Evolutionary conservation across 2,797 vertebrate genomes (phyloP), one percentile per base, ranked within the genome.

Genomic region (Myotis vivesi): DNA sequence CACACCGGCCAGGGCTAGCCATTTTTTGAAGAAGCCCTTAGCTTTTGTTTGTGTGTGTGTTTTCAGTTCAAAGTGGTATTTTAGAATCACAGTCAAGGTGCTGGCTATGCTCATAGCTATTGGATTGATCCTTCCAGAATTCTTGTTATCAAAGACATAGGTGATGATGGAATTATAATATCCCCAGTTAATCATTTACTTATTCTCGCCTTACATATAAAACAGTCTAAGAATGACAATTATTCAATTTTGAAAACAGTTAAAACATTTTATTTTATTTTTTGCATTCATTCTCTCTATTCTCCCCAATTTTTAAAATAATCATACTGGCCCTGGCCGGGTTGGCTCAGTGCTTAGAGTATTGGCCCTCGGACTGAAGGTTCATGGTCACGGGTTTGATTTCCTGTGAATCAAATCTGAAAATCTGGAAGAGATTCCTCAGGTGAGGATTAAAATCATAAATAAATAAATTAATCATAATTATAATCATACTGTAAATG

Each of bases 211-310:
- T 82, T 46, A 55, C 33, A 49, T 9, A 41, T 38, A 49, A 16
- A n/a, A 36, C 12, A 90, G 20, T 41, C 53, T 71, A 69, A 76
- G 82, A 79, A 76, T 59, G 55, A 62, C 13, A 57, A 25, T n/a
- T 44, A 51, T 12, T 86, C 68, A 46, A 5, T 96, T 96, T 55
- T 86, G 46, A 76, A 86, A 89, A 71, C 22, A 83, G 41, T 76
- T 49, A 59, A 75, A 68, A 66, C 8, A 66, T 10, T 11, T 71
- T 75, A 46, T 46, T 46, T 46, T 12, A 49, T 49, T 93, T 90
- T 75, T 88, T 73, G 44, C 19, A 9, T 68, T 20, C 13, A 2
- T 94, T 75, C 30, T 68, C 15, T 77, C 13, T 13, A 38, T 44
- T 94, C 16, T 72, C 36, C 49, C 44, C 20, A 64, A 11, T 36